Evolutionary conservation across 2,113 vertebrate genomes (phyloP).

Genomic region (Stegastes partitus): DNA sequence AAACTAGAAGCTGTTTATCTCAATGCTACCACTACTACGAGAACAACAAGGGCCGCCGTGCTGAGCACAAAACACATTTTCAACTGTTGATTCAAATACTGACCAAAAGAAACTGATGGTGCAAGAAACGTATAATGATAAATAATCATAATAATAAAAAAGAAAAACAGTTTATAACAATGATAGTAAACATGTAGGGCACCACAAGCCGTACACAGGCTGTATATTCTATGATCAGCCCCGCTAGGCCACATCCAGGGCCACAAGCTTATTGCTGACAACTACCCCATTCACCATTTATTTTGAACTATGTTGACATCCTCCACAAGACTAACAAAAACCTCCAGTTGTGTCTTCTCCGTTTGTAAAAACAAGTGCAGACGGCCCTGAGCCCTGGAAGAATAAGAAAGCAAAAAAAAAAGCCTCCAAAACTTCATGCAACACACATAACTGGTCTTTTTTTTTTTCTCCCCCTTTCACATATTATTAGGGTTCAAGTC

Average conservation of each 20-base stretch:
- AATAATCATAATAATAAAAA: no score
- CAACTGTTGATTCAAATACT: constrained; percentile 70
- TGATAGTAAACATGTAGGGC: constrained; percentile 39
- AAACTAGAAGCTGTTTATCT: constrained; percentile 11
- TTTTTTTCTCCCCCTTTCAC: constrained; percentile 19
- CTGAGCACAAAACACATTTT: constrained; percentile 32
- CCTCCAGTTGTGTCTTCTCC: not conserved
- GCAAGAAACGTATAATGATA: constrained; percentile 16
- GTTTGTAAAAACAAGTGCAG: constrained; percentile 42
- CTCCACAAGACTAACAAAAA: constrained; percentile 16
- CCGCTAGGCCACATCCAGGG: constrained; percentile 66
- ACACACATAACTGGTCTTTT: constrained; percentile 43
- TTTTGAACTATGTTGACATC: constrained; percentile 55
- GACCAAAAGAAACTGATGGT: constrained; percentile 26
- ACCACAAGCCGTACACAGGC: constrained; percentile 53
- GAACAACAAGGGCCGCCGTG: constrained; percentile 14
- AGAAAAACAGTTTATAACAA: constrained; percentile 34
- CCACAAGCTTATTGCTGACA: constrained; percentile 51
- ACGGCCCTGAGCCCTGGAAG: not conserved
- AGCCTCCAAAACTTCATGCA: constrained; percentile 64
- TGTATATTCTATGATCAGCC: constrained; percentile 60
- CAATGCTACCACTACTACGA: constrained; percentile 20
- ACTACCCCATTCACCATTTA: constrained; percentile 60
- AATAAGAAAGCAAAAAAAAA: constrained; percentile 15
- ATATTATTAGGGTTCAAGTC: constrained; percentile 76